Conservation (phyloP, 2,888 invertebrate species). For the Agriopis leucophaearia region DNA sequence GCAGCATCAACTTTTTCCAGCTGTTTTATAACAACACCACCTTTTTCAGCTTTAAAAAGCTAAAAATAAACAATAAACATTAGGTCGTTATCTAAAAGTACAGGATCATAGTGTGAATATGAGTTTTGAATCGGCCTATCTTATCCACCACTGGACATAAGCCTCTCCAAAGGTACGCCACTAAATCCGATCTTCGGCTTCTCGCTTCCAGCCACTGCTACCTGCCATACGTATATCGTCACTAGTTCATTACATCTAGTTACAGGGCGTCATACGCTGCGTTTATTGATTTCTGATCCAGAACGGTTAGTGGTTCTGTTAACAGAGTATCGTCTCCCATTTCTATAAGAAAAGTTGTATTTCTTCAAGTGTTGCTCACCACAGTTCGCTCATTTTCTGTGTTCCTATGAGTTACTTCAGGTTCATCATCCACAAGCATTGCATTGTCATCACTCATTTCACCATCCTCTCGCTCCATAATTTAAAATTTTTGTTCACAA, state of each 20-base stretch:
- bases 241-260: too few species aligned
- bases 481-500: constrained; percentile 9
- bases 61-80: constrained; percentile 46
- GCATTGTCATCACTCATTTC: constrained; percentile 82
- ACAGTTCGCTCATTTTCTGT: constrained; percentile 58
- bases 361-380: constrained; percentile 52
- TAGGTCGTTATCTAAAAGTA: neutral
- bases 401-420: constrained; percentile 43
- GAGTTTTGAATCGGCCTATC: too few species aligned
- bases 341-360: neutral
- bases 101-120: neutral
- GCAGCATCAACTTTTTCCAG: constrained; percentile 76
- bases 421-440: constrained; percentile 72
- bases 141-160: too few species aligned
- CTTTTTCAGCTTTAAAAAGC: constrained; percentile 71
- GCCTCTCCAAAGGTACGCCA: too few species aligned
- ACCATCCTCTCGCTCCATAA: constrained; percentile 79
- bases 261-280: too few species aligned
- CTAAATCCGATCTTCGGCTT: too few species aligned
- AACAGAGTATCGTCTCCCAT: neutral
- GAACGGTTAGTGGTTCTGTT: neutral
- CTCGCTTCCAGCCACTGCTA: too few species aligned
- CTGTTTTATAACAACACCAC: constrained; percentile 67
- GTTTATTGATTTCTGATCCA: too few species aligned
- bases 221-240: too few species aligned